These are phyloP conservation scores for Menura novaehollandiae DNA, from an alignment of 2,113 vertebrate species.

Conservation along the genomic window DNA sequence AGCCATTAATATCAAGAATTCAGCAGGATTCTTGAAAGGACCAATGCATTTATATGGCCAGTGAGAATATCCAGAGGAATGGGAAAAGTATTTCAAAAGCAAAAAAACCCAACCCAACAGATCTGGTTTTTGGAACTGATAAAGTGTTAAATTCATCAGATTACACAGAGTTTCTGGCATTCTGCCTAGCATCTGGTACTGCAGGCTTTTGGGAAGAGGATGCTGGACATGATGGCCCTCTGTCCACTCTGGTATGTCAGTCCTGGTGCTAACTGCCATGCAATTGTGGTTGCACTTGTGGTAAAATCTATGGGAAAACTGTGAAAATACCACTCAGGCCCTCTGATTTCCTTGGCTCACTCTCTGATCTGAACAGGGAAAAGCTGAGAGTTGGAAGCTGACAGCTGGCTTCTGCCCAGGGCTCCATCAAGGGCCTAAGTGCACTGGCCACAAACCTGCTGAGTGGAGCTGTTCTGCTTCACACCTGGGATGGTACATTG, in stretches of 20 bases:
- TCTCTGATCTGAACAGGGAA: neutral
- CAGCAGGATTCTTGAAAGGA: neutral
- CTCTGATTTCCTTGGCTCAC: neutral
- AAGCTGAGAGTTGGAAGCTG: neutral
- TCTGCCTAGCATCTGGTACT: neutral
- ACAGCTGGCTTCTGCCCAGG: neutral
- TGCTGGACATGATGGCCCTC: neutral
- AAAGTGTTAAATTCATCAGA: neutral
- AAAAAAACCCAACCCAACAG: neutral
- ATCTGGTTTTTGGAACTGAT: neutral
- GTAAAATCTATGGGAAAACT: neutral
- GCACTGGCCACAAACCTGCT: neutral
- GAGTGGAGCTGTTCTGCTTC: neutral
- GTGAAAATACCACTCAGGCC: neutral
- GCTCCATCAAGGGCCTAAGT: neutral
- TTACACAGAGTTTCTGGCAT: neutral
- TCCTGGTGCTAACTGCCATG: neutral
- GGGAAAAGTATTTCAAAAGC: neutral
- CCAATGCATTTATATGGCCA: neutral
- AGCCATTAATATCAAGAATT: neutral
- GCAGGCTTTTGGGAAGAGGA: neutral
- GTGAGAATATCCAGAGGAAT: neutral
- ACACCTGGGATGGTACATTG: neutral
- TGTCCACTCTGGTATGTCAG: neutral
- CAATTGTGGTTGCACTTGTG: neutral